Percentiles rank a stretch among this genome's conserved stretches.
Evolutionary conservation across 2,113 vertebrate genomes (phyloP).

Genomic region (Zosterops japonicus): DNA sequence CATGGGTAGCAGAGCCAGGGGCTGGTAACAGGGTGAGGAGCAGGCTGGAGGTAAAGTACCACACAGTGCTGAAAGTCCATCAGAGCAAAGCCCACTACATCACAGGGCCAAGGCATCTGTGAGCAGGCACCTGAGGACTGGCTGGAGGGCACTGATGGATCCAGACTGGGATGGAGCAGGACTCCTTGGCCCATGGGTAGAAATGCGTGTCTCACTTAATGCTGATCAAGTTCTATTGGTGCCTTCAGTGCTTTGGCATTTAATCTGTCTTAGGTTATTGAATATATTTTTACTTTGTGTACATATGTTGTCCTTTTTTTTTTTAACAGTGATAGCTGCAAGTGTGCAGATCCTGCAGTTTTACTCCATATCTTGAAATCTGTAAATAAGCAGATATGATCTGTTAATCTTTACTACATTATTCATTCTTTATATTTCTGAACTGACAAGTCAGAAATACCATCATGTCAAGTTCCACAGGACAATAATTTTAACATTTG

Average conservation of each 20-base stretch:
- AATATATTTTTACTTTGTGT: neutral
- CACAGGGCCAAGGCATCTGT: rapidly evolving
- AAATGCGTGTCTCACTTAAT: neutral
- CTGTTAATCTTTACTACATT: neutral
- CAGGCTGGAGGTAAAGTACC: neutral
- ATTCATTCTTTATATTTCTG: neutral
- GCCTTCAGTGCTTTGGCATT: neutral
- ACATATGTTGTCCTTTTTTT: neutral
- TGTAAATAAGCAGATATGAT: neutral
- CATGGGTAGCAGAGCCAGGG: neutral
- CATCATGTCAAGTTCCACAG: neutral
- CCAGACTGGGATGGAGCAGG: neutral
- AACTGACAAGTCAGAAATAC: neutral
- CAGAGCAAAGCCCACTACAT: neutral
- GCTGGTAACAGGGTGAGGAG: neutral
- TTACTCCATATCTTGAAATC: neutral
- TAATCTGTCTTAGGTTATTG: neutral
- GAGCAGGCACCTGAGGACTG: neutral
- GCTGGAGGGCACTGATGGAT: neutral
- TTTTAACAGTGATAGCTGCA: neutral
- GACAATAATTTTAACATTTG: neutral
- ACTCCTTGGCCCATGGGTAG: neutral
- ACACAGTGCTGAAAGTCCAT: neutral
- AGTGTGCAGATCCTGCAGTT: neutral
- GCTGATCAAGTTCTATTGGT: neutral